Evolutionary conservation across 2,888 invertebrate genomes (phyloP), one percentile per base, ranked within the genome.

Genomic region (Oligia latruncula): DNA sequence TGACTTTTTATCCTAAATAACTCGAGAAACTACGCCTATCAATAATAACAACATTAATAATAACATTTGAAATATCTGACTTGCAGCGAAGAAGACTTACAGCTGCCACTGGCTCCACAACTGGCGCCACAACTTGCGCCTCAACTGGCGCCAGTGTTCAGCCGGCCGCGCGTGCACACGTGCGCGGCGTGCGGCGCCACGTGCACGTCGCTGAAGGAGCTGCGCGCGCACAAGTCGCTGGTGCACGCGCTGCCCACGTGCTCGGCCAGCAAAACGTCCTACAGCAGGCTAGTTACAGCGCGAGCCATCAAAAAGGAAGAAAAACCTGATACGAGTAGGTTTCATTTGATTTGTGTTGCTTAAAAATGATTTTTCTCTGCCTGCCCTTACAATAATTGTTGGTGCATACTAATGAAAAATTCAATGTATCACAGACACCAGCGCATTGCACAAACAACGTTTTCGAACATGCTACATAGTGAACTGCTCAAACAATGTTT

Each of bases 141-240:
- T 17, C 52, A 64, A 8, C 46, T 80, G 35, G 46, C 76, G 40
- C 93, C 94, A 81, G 64, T 29, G 81, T 98, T 92, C 93, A 97
- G 0, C 95, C 96, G 64, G 98, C 98, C 90, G 96, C 97, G 82
- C 68, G 68, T 98, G 92, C 93, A 97, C 0, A 94, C 96, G 62
- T 98, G 98, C 90, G 96, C 96, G 9, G 96, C 97, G 60, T 85
- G 82, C 82, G 85, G 35, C 93, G 95, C 0, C 97, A 97, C 92
- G 97, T 97, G 85, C 98, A 98, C 93, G 93, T 97, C 97, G 62
- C 96, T 97, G 4, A 97, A 97, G 89, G 98, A 98, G 92, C 95
- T 98, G 78, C 97, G 98, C 46, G 96, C 97, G 40, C 98, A 98
- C 92, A 97, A 97, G 85, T 92, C 97, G 17, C 95, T 97, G 62